Evolutionary conservation across 2,888 invertebrate genomes (phyloP).

Genomic region (Bellardia bayeri): DNA sequence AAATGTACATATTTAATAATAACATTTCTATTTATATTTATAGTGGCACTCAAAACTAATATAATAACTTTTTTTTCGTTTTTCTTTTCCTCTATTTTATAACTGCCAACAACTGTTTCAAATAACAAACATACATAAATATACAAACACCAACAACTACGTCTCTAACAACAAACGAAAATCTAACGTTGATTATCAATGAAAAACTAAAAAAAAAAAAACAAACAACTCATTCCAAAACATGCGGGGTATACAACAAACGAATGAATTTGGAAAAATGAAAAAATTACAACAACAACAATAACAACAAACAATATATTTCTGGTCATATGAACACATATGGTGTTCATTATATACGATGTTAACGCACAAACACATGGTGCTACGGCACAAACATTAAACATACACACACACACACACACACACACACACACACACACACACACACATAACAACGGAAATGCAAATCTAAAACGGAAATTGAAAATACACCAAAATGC

Average conservation of each 20-base stretch:
- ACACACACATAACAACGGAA: conserved; percentile 57
- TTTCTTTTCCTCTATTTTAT: conserved; percentile 28
- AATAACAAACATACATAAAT: conserved; percentile 32
- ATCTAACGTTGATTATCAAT: conserved; percentile 53
- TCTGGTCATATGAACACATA: conserved; percentile 64
- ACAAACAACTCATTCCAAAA: conserved; percentile 58
- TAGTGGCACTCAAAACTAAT: conserved; percentile 41
- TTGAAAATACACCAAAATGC: conserved; percentile 75
- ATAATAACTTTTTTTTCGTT: conserved; percentile 5
- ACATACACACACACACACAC: conserved; percentile 68
- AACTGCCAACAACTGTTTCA: conserved; percentile 62
- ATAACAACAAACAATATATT: conserved; percentile 40
- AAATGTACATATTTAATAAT: conserved; percentile 32
- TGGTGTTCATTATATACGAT: conserved; percentile 62
- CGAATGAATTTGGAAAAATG: conserved; percentile 33
- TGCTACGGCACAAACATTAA: conserved; percentile 24
- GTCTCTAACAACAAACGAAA: conserved; percentile 38
- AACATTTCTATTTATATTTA: conserved; percentile 43
- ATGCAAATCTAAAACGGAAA: conserved; percentile 74
- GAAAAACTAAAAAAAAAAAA: conserved; percentile 61
- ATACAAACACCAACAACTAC: conserved; percentile 13
- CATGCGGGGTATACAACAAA: conserved; percentile 49
- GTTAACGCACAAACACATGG: conserved; percentile 69
- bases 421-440: conserved; percentile 69
- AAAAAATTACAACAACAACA: conserved; percentile 5